phyloP scores from a whole-genome alignment of 2,888 invertebrate genomes.

The Synanthedon formicaeformis region DNA sequence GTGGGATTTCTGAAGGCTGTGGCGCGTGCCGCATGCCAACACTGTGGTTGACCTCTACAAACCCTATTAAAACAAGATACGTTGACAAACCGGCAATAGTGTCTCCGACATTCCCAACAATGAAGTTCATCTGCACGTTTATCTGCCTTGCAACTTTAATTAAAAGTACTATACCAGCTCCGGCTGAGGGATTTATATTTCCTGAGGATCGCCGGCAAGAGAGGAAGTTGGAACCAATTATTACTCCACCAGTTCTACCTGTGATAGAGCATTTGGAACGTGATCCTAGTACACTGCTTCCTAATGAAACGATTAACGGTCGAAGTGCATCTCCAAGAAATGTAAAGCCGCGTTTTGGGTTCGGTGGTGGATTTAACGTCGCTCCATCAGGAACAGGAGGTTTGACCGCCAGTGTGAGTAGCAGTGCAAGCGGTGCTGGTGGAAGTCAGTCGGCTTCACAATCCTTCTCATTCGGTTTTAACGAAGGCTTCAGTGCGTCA shows the following conservation, averaged over 20 bases:
- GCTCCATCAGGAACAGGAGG: constrained; percentile 52
- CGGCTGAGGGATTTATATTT: constrained; percentile 46
- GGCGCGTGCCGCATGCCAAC: constrained; percentile 69
- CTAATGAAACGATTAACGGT: constrained; percentile 29
- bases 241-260: constrained; percentile 64
- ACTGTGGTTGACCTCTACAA: constrained; percentile 47
- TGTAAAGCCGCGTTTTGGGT: constrained; percentile 46
- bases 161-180: constrained; percentile 16
- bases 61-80: constrained; percentile 65
- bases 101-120: constrained; percentile 40
- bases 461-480: constrained; percentile 61
- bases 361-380: constrained; percentile 53
- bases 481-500: constrained; percentile 60
- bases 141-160: constrained; percentile 30
- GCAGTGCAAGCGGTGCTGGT: constrained; percentile 50
- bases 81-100: constrained; percentile 44
- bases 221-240: constrained; percentile 51
- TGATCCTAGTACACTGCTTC: constrained; percentile 58
- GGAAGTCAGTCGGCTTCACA: constrained; percentile 60
- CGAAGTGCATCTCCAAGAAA: constrained; percentile 12
- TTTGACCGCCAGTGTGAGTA: constrained; percentile 52
- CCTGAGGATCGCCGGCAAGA: constrained; percentile 44
- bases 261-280: constrained; percentile 60
- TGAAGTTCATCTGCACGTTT: constrained; percentile 49
- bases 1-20: constrained; percentile 71